phyloP scores from a whole-genome alignment of 2,113 vertebrate genomes.

The Notothenia coriiceps region DNA sequence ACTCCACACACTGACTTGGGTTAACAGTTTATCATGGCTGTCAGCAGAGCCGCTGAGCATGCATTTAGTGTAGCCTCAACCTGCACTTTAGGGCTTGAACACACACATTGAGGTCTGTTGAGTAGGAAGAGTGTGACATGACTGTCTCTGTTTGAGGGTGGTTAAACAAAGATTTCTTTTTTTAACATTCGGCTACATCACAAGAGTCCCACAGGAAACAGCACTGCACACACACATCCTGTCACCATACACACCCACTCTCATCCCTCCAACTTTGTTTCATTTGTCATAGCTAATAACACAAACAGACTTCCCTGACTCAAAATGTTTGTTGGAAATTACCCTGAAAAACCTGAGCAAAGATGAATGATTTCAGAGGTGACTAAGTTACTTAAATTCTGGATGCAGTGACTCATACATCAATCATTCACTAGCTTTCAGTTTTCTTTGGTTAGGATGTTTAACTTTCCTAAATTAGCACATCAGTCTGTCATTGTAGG shows the following conservation, averaged over 20 bases:
- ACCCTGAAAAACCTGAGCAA: constrained; percentile 16
- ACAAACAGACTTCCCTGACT: not conserved
- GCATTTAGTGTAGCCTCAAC: constrained; percentile 46
- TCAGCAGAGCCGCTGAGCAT: constrained; percentile 51
- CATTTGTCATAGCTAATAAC: constrained; percentile 2
- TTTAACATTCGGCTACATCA: constrained; percentile 24
- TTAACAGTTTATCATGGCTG: constrained; percentile 54
- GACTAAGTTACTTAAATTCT: not conserved
- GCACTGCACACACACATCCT: constrained; percentile 53
- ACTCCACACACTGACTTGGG: constrained; percentile 27
- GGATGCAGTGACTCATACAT: constrained; percentile 18
- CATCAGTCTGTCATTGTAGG: not conserved
- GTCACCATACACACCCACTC: constrained; percentile 38
- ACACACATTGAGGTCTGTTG: constrained; percentile 28
- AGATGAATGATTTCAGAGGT: not conserved
- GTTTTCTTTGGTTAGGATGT: constrained; percentile 11
- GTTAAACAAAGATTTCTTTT: constrained; percentile 24
- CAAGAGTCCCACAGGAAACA: constrained; percentile 61
- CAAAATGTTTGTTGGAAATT: constrained; percentile 19
- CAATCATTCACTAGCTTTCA: constrained; percentile 10
- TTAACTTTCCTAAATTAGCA: not conserved
- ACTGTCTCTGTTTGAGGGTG: constrained; percentile 30
- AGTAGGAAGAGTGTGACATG: constrained; percentile 31
- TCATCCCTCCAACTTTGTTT: not conserved
- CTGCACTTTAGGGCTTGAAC: constrained; percentile 27